A percentile compares a stretch with the other conserved stretches of the same genome.
Evolutionary conservation across 2,113 vertebrate genomes (phyloP).

Genomic region (Paralichthys olivaceus): DNA sequence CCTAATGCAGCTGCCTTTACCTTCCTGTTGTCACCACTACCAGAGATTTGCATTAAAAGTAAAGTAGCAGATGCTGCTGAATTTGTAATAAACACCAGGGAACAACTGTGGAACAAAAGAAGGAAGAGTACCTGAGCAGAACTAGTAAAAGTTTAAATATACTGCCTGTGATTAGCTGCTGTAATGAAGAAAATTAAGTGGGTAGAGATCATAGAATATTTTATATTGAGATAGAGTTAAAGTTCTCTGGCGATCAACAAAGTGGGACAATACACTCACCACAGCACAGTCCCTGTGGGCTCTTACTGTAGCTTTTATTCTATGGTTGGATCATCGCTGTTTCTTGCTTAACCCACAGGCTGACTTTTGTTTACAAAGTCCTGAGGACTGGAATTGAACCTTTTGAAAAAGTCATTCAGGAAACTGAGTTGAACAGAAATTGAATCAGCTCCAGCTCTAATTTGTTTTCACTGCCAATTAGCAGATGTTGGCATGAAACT

Average conservation of each 20-base stretch:
- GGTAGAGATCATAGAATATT: too few relatives aligned
- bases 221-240: too few relatives aligned
- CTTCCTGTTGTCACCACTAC: not conserved
- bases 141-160: not conserved
- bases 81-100: not conserved
- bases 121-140: not conserved
- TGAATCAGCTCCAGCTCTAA: not conserved
- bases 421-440: not conserved
- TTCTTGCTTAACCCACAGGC: not conserved
- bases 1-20: not conserved
- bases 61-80: not conserved
- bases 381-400: not conserved
- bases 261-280: too few relatives aligned
- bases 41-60: not conserved
- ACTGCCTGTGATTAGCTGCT: not conserved
- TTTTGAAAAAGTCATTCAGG: not conserved
- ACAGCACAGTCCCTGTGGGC: too few relatives aligned
- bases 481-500: not conserved
- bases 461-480: not conserved
- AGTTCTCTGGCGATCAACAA: too few relatives aligned
- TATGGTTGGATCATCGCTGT: not conserved
- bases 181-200: not conserved
- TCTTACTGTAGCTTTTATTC: not conserved
- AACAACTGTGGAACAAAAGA: not conserved
- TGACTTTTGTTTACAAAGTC: not conserved